phyloP scores from a whole-genome alignment of 2,797 vertebrate species.

The Catamblyrhynchus diadema region DNA sequence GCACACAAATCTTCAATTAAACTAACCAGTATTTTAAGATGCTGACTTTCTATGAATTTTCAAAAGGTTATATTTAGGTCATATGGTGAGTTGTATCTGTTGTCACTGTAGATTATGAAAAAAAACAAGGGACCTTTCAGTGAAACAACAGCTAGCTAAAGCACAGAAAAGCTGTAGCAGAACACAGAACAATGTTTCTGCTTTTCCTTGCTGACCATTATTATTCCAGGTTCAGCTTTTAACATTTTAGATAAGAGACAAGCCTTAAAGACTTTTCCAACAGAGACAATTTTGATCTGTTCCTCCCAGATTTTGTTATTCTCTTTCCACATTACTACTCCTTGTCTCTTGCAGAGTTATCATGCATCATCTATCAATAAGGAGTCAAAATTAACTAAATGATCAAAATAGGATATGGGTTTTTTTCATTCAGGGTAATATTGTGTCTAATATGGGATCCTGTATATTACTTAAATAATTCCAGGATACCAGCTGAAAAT shows the following conservation, averaged over 20 bases:
- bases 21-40: background rate
- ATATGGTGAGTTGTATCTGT: background rate
- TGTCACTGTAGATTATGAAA: background rate
- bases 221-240: background rate
- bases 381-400: rapidly evolving
- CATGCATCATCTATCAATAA: background rate
- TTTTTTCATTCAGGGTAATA: background rate
- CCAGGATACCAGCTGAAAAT: background rate
- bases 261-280: background rate
- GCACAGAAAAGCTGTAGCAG: background rate
- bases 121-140: background rate
- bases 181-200: background rate
- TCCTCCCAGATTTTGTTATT: background rate
- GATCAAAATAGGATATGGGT: background rate
- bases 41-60: background rate
- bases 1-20: background rate
- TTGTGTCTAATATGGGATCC: background rate
- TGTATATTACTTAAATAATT: background rate
- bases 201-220: background rate
- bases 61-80: background rate
- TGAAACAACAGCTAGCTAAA: background rate
- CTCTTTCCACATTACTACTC: background rate
- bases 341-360: background rate
- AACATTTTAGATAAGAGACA: background rate
- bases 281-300: background rate